Evolutionary conservation across 2,113 vertebrate genomes (phyloP), one percentile per base, ranked within the genome.

Genomic region (Pelvicachromis taeniatus): DNA sequence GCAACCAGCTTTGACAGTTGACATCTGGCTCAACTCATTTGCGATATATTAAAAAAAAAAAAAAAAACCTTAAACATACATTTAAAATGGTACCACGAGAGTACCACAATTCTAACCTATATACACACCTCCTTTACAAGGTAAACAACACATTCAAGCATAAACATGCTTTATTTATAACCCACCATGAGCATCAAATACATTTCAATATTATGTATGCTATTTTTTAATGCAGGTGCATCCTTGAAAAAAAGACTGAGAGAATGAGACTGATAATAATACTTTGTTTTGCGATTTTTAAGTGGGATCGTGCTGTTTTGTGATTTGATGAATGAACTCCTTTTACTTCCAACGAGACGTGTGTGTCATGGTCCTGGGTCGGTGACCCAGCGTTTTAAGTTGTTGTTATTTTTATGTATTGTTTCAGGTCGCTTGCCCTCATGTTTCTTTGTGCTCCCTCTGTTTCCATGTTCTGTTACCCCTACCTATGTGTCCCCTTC

Each of bases 181-280:
- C 38, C 38, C 21, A 42, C 61, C 42, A 35, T 42, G 61, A 23
- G 33, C 2, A 0, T 65, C 19, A 38, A 38, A 65, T 65, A 21
- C 33, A 38, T 63, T 21, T 0, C 0, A n/a, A 63, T 63, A 63
- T 63, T 63, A 38, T 63, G 33, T 33, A 63, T 63, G 33, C 10
- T 63, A n/a, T 38, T 61, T 42, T 31, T 63, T 63, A 63, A 38
- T 63, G 19, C 33, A 38, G 61, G 10, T 0, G 0, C 40, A 5
- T 33, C 61, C 35, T 65, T 65, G 58, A 40, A 40, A 40, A 63
- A 65, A 5, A 40, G 38, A 13, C 33, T 0, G 59, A 21, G 33
- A 65, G 12, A 68, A 68, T 42, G 35, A 68, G 14, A 68, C 9
- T 23, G 7, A n/a, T 68, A 42, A 42, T 42, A 23, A 42, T 61